Conservation (phyloP, 2,797 vertebrate species). For the Propithecus deckenii region DNA sequence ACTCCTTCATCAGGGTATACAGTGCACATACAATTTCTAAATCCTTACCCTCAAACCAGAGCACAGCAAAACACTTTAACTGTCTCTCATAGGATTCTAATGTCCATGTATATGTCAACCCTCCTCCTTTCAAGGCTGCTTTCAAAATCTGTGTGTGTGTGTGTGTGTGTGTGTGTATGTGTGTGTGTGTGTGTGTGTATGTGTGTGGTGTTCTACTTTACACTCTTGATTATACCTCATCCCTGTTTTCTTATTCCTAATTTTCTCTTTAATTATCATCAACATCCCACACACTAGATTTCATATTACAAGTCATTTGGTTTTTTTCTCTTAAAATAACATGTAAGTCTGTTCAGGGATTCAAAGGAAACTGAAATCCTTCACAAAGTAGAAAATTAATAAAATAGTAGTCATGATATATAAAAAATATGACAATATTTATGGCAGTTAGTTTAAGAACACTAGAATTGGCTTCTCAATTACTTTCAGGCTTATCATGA, state of each 20-base stretch:
- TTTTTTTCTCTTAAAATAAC: neutral
- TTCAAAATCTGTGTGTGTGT: neutral
- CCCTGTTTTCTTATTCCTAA: neutral
- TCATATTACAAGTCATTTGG: neutral
- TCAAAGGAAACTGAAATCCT: neutral
- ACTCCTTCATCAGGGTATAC: fast-evolving
- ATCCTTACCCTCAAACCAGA: no score
- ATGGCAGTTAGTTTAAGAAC: neutral
- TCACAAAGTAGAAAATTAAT: neutral
- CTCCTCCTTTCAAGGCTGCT: neutral
- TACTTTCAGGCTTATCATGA: neutral
- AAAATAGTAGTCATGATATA: neutral
- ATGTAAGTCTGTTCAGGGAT: neutral
- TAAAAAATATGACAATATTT: neutral
- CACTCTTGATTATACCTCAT: neutral
- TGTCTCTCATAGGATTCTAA: neutral
- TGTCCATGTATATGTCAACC: no score
- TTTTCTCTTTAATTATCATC: neutral
- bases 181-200: no score
- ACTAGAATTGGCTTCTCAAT: neutral
- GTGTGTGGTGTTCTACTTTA: neutral
- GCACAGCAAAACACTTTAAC: neutral
- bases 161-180: no score
- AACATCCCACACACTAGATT: neutral
- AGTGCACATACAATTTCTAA: neutral